Base-by-base conservation (phyloP, 2,888 invertebrate genomes). In the Clepsis dumicolana region DNA sequence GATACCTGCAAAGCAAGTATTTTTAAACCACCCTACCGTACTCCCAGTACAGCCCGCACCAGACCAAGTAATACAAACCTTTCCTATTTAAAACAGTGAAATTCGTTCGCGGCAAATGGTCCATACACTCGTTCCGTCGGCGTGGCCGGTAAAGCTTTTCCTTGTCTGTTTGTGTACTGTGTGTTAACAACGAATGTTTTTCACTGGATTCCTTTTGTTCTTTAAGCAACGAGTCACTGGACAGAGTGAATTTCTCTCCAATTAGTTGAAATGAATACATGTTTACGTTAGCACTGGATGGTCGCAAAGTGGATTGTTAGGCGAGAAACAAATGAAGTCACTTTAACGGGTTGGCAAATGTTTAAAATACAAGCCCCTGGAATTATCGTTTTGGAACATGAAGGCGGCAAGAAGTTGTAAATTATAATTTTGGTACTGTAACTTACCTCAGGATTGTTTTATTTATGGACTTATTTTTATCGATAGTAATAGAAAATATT, bases 111-210 rank as follows among this genome's bases (percentile, higher is more conserved):
- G 48, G 65, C 54, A 70, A 70, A 70, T 70, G 65, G 65, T 27
- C 70, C 70, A 61, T 70, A 62, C 54, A 61, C 65, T 65, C 61
- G 54, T 61, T 50, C 53, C 61, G 59, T 16, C 50, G 59, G 38
- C 57, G 52, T 59, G 61, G 53, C 61, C 62, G 56, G 65, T 70
- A 70, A 70, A 65, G 70, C 70, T 70, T 70, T 70, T 70, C 65
- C 70, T 50, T 70, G 70, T 70, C 65, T 65, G 61, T 70, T 61
- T 67, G 63, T 67, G 67, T 65, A 50, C 54, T 50, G 53, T 54
- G 60, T 61, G 70, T 65, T 62, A 65, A 70, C 70, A 70, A 65
- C 65, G 44, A 56, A 65, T 70, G 65, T 65, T 70, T 61, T 69
- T 41, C 60, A 56, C 56, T 65, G 54, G 44, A 56, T 54, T 56